These are phyloP conservation scores for Romanogobio albipinnatus DNA, from an alignment of 2,113 vertebrate species.

Conservation along the genomic window DNA sequence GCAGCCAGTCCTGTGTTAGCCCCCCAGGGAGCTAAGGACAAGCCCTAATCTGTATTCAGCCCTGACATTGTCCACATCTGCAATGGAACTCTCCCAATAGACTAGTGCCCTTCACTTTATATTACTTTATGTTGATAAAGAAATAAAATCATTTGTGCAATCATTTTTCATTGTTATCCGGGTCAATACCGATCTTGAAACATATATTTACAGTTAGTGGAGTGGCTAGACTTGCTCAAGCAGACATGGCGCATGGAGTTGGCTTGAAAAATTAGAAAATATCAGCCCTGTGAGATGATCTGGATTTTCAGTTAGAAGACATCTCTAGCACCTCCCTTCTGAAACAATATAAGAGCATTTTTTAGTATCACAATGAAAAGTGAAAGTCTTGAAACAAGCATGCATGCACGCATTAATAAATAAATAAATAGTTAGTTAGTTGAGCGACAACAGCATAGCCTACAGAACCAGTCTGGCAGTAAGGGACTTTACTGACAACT, in stretches of 20 bases:
- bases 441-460: too few relatives aligned
- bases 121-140: conserved; percentile 85
- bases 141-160: too few relatives aligned
- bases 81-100: conserved; percentile 99
- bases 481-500: too few relatives aligned
- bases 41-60: conserved; percentile 99
- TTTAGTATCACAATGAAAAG: too few relatives aligned
- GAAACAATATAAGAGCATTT: not conserved
- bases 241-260: not conserved
- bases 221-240: conserved; percentile 60
- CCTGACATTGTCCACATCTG: conserved; percentile 99
- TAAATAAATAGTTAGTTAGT: too few relatives aligned
- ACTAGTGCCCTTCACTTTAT: conserved; percentile 99
- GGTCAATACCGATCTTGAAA: conserved; percentile 52
- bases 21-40: conserved; percentile 98
- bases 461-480: too few relatives aligned
- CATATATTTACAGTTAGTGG: conserved; percentile 88
- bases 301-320: conserved; percentile 43
- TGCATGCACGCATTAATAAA: too few relatives aligned
- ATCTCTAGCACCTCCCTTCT: conserved; percentile 11
- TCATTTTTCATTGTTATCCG: too few relatives aligned
- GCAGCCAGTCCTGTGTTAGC: conserved; percentile 92
- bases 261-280: conserved; percentile 26
- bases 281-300: conserved; percentile 31
- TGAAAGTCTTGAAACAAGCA: too few relatives aligned